Evolutionary conservation across 2,888 invertebrate species (phyloP), one percentile per base, ranked within the genome.

Genomic region (Andrena marginata): DNA sequence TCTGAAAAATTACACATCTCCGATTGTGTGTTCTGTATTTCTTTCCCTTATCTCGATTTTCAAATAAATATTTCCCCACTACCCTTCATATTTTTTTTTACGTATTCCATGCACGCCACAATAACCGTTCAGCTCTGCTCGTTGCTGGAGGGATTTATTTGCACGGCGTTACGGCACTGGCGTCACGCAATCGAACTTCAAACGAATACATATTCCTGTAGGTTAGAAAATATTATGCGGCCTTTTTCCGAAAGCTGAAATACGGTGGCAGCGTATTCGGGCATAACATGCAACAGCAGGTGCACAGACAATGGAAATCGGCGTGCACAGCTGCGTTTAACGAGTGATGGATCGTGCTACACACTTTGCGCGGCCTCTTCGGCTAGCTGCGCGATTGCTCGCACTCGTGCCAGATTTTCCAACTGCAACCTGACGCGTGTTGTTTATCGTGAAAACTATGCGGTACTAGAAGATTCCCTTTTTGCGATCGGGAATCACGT

Each of bases 291-390:
- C 59, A 72, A 67, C 86, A 74, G 89, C 89, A 88, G 88, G 83
- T 89, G 88, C 85, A 82, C 74, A 80, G 80, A 88, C 88, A 85
- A 89, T 88, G 89, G 80, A 80, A 86, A 85, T 85, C 85, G 81
- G 76, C 42, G 80, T 75, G 84, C 83, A 88, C 88, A 88, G 88
- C 88, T 88, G 88, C 85, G 83, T 80, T 84, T 83, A 88, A 88
- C 85, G 84, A 81, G 86, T 84, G 88, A 89, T 86, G 79, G 77
- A 88, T 88, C 79, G 84, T 59, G 68, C 26, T 82, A 64, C 78
- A 65, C 76, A 76, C 74, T 77, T 85, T 72, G 79, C 82, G 80
- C 64, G 60, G 59, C 74, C 75, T 76, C 77, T 77, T 79, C 72
- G 68, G 70, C 80, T 67, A 59, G 75, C 63, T 70, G 73, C 56